Conservation (phyloP, 2,113 vertebrate genomes). For the Carassius auratus region DNA sequence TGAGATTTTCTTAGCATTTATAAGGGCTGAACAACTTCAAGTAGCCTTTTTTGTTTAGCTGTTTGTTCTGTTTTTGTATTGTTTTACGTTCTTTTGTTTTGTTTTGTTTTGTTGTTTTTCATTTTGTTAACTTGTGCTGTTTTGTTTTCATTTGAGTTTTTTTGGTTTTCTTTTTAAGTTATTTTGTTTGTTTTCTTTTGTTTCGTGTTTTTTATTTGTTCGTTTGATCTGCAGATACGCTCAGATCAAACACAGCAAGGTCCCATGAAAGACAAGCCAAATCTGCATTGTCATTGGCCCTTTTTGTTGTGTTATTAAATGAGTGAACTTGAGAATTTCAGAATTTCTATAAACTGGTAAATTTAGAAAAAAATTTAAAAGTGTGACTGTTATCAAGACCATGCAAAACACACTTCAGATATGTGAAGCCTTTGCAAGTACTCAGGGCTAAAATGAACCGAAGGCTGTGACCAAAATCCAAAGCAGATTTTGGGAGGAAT, state of each 20-base stretch:
- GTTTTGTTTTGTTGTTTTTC: neutral
- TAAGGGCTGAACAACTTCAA: neutral
- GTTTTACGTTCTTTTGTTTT: neutral
- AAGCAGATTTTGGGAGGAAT: constrained; percentile 28
- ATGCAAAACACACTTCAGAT: neutral
- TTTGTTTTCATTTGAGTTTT: neutral
- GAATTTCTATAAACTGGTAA: neutral
- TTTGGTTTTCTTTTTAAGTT: neutral
- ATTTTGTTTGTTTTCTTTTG: neutral
- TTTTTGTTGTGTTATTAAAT: neutral
- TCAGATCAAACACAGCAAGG: neutral
- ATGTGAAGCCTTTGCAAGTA: neutral
- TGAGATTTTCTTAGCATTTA: neutral
- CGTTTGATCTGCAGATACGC: neutral
- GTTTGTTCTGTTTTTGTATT: neutral
- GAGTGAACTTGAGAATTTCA: neutral
- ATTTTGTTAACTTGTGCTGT: neutral
- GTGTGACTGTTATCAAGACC: neutral
- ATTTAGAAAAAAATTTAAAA: too few relatives aligned
- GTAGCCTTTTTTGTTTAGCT: neutral
- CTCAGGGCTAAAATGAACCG: constrained; percentile 4
- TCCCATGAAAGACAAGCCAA: neutral
- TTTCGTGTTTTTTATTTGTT: neutral
- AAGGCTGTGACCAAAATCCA: constrained; percentile 16
- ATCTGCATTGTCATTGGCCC: neutral